These are phyloP conservation scores for Macroramphosus scolopax DNA, from an alignment of 2,797 vertebrate species.

Conservation along the genomic window DNA sequence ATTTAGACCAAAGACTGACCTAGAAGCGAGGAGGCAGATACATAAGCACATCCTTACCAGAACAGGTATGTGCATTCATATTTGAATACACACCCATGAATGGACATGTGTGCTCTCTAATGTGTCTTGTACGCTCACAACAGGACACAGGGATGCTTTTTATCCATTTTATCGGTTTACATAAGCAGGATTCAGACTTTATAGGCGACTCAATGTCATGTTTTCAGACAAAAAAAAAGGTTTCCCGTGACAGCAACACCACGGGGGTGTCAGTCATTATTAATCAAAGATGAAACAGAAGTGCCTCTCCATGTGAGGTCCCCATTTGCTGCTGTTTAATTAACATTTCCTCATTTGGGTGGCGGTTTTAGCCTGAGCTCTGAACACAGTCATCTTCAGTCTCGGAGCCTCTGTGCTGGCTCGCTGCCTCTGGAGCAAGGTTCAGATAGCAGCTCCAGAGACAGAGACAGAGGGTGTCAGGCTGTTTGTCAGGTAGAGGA, in stretches of 20 bases:
- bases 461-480: slow-evolving; percentile 15
- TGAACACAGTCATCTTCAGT: slow-evolving; percentile 31
- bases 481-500: slow-evolving; percentile 13
- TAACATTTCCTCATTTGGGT: slow-evolving; percentile 46
- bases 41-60: slow-evolving; percentile 1
- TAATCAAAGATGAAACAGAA: slow-evolving; percentile 20
- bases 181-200: too few species aligned
- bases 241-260: slow-evolving; percentile 1
- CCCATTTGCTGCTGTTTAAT: slow-evolving; percentile 41
- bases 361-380: slow-evolving; percentile 30
- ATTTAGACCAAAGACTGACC: slow-evolving; percentile 33
- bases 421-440: slow-evolving; percentile 30
- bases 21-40: slow-evolving; percentile 19
- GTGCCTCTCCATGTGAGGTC: slow-evolving; percentile 32
- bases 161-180: too few species aligned
- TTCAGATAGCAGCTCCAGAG: slow-evolving; percentile 29
- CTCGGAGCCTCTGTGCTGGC: slow-evolving; percentile 14
- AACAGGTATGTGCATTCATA: neutral
- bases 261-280: slow-evolving; percentile 5
- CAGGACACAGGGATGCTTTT: too few species aligned
- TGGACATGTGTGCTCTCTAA: neutral
- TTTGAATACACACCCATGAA: slow-evolving; percentile 1
- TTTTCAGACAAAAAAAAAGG: slow-evolving; percentile 4
- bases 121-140: accelerated
- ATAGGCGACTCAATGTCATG: too few species aligned